Evolutionary conservation across 1,140 invertebrate species (phyloP).

Genomic region (roundworm (Caenorhabditis elegans)): DNA sequence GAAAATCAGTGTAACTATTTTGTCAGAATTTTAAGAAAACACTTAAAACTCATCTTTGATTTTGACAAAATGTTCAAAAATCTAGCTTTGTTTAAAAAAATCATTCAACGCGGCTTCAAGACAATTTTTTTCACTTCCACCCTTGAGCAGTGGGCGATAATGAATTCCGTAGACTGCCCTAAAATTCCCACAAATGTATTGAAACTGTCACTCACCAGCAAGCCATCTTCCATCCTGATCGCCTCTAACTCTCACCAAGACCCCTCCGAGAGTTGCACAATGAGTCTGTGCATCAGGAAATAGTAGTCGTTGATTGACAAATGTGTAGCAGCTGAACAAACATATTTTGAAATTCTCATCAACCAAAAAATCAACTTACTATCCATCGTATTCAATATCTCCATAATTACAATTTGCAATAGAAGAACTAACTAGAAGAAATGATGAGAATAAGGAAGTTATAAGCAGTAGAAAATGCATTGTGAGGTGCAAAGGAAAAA

Average conservation of each 20-base stretch:
- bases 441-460: neutral
- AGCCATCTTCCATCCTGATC: neutral
- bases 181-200: no score
- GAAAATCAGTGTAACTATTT: no score
- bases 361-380: neutral
- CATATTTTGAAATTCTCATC: neutral
- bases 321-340: neutral
- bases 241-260: neutral
- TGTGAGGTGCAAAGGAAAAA: neutral
- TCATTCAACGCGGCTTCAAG: no score
- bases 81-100: no score
- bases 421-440: neutral
- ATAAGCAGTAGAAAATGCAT: neutral
- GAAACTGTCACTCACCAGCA: no score
- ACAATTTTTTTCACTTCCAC: no score
- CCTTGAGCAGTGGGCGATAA: no score
- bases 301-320: neutral
- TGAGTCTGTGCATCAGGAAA: neutral
- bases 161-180: no score
- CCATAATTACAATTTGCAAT: neutral
- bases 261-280: neutral
- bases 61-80: no score
- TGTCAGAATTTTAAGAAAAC: no score
- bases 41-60: no score
- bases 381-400: constrained; percentile 17